Base-by-base conservation (phyloP, 1,140 invertebrate genomes). In the Eupristina koningsbergeri region DNA sequence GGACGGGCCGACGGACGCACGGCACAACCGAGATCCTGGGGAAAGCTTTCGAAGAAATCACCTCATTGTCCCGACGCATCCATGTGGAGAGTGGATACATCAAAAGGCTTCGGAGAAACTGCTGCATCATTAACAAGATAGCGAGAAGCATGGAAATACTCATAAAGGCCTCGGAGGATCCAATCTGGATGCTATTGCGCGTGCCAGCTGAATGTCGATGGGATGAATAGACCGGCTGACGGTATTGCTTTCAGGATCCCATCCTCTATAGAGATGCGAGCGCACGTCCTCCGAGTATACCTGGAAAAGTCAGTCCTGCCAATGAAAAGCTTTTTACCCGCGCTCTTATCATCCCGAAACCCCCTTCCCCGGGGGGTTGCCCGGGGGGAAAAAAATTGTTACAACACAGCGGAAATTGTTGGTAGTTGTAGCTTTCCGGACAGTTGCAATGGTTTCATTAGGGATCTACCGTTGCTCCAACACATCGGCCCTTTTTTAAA, bases 101-200 rank as follows among this genome's bases (percentile, higher is more conserved):
- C 36, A 71, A 71, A 71, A 71, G 67, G 36, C 67, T 41, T 71
- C 36, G 67, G 17, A 71, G 67, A 71, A 71, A 71, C 67, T 71
- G 67, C 67, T 41, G 67, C 67, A 71, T 71, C 67, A 71, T 71
- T 71, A 71, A 71, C 67, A 26, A 71, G 67, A 71, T 71, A 71
- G 67, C 39, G 64, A 36, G 34, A 31, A 71, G 67, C 67, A 71
- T 71, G 67, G 67, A 71, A 71, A 71, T 71, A 71, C 67, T 71
- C 67, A 71, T 71, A 71, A 71, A 71, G 67, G 67, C 67, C 36
- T 36, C 67, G 67, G 67, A 71, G 67, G 67, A 71, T 71, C 67
- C 67, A 71, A 71, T 71, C 67, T 71, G 67, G 67, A 39, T 71
- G 67, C 67, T 71, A 71, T 71, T 71, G 67, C 67, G 67, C 67